A percentile compares a stretch with the other conserved stretches of the same genome.
Conservation (phyloP, 64 coral and sea anemone species). For the Orbicella faveolata region DNA sequence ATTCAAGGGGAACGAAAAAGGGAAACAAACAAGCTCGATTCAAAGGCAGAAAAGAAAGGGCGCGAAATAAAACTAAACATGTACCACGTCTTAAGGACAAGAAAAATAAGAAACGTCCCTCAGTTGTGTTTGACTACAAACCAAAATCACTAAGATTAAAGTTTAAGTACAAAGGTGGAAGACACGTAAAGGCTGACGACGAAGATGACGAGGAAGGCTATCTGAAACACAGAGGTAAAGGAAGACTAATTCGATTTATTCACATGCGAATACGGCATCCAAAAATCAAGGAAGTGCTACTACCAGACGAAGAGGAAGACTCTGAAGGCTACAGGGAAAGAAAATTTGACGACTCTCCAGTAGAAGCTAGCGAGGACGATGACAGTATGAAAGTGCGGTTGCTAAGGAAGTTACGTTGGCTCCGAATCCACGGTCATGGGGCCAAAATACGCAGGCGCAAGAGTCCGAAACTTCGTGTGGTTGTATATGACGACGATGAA, state of each 20-base stretch:
- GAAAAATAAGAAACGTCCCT: too few relatives aligned
- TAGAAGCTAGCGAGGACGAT: neutral
- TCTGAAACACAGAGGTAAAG: neutral
- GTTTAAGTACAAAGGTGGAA: neutral
- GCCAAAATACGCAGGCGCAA: neutral
- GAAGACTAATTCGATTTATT: neutral
- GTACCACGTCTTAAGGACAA: neutral
- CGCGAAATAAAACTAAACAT: neutral
- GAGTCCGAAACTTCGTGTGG: constrained; percentile 27
- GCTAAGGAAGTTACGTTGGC: neutral
- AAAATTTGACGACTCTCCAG: neutral
- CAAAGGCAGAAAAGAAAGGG: neutral
- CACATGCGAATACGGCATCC: neutral
- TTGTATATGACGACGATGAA: constrained; percentile 32
- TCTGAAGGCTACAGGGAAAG: neutral
- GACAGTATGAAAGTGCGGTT: neutral
- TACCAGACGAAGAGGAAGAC: neutral
- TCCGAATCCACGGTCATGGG: neutral
- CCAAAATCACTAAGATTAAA: neutral
- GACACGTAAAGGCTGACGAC: neutral
- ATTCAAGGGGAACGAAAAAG: neutral
- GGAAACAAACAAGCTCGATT: neutral
- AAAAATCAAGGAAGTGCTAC: neutral
- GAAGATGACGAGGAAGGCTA: neutral
- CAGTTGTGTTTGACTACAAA: neutral